Evolutionary conservation across 2,797 vertebrate genomes (phyloP).

Genomic region (Lutjanus argentimaculatus): DNA sequence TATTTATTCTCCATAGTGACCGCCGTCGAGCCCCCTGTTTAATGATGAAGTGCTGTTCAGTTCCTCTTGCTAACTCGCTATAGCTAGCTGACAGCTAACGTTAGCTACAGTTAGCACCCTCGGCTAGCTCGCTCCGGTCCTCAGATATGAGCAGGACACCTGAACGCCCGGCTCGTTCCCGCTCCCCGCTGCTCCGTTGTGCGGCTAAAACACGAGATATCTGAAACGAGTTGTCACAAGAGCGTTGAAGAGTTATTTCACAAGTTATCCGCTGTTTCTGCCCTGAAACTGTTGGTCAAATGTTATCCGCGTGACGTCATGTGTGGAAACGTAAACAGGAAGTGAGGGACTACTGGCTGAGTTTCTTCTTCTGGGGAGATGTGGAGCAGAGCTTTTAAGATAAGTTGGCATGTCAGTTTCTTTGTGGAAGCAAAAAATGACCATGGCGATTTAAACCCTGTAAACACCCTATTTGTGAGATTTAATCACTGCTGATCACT

Average conservation of each 20-base stretch:
- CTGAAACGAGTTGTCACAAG: neutral
- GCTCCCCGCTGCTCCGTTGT: neutral
- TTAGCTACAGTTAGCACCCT: constrained; percentile 48
- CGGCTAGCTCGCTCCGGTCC: constrained; percentile 34
- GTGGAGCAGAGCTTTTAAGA: neutral
- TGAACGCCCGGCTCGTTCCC: neutral
- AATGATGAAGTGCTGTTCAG: neutral
- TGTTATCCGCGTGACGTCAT: constrained; percentile 62
- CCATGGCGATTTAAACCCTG: no score
- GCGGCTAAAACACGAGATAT: rapidly evolving
- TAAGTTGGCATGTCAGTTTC: neutral
- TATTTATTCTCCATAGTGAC: constrained; percentile 85
- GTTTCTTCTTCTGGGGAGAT: neutral
- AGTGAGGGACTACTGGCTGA: constrained; percentile 39
- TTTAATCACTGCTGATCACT: neutral
- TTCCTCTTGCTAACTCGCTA: constrained; percentile 23
- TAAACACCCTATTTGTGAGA: neutral
- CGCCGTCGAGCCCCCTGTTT: neutral
- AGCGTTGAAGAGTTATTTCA: neutral
- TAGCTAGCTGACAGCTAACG: constrained; percentile 37
- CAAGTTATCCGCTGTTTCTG: constrained; percentile 44
- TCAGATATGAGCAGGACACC: neutral
- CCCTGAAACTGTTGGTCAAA: constrained; percentile 41
- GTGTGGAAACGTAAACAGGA: constrained; percentile 80
- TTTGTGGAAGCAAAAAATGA: neutral